Evolutionary conservation across 2,113 vertebrate genomes (phyloP).

Genomic region (Albula goreensis): DNA sequence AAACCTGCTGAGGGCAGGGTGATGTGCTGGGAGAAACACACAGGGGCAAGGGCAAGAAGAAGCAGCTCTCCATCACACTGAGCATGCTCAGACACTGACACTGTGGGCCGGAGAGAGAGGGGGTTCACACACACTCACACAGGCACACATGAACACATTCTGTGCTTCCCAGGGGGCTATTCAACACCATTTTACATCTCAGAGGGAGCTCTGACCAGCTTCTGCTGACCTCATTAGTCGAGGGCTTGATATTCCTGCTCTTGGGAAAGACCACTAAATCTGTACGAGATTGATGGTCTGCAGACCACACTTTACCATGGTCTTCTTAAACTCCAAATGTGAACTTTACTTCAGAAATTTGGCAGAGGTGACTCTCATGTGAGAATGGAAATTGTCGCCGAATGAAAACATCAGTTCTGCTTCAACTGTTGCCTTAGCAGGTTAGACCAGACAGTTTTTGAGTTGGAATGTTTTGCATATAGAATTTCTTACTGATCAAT

Average conservation of each 20-base stretch:
- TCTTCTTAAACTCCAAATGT: neutral
- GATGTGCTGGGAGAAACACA: neutral
- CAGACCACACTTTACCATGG: neutral
- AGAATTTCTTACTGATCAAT: neutral
- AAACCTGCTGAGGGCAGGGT: neutral
- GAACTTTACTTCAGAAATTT: too few species aligned
- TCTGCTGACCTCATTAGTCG: neutral
- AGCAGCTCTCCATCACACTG: too few species aligned
- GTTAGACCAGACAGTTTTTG: neutral
- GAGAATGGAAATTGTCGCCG: neutral
- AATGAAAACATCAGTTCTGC: neutral
- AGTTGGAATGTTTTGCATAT: neutral
- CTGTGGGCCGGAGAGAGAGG: neutral
- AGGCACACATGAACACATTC: slow-evolving; percentile 24
- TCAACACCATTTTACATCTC: neutral
- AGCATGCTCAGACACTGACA: too few species aligned
- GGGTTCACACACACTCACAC: neutral
- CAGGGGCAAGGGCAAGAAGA: neutral
- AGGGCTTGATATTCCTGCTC: neutral
- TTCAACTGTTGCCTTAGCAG: neutral
- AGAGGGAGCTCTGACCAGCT: neutral
- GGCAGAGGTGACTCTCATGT: neutral
- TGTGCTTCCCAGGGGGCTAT: neutral
- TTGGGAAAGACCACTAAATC: too few species aligned
- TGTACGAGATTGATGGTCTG: too few species aligned